Conservation (phyloP, 2,113 vertebrate species). For the Pedionomus torquatus region DNA sequence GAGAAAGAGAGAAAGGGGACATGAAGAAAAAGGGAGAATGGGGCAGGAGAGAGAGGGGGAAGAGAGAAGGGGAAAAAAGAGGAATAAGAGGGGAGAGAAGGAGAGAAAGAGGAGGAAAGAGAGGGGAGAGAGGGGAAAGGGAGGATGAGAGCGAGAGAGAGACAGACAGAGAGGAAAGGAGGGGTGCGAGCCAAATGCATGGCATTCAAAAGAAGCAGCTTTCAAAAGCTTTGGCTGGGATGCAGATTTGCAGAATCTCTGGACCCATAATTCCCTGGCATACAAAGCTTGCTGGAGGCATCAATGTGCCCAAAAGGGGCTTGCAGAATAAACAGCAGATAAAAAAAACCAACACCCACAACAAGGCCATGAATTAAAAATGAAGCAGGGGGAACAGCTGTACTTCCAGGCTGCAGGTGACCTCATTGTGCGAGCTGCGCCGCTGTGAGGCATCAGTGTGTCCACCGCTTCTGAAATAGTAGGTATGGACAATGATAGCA, state of each 20-base stretch:
- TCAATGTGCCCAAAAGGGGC: constrained; percentile 59
- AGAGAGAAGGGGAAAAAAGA: no score
- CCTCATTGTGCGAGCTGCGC: constrained; percentile 20
- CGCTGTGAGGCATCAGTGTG: background rate
- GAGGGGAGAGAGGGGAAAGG: background rate
- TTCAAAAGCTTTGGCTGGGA: constrained; percentile 71
- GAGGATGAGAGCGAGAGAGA: background rate
- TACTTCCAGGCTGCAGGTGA: constrained; percentile 48
- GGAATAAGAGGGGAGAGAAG: background rate
- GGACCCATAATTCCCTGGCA: constrained; percentile 70
- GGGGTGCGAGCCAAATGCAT: constrained; percentile 40
- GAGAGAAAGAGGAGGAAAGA: background rate
- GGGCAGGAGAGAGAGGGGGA: no score
- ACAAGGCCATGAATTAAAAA: constrained; percentile 60
- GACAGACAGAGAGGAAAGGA: constrained; percentile 20
- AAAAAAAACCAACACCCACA: constrained; percentile 57
- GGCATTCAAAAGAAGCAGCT: constrained; percentile 67
- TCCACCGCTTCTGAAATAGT: constrained; percentile 45
- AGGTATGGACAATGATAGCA: no score
- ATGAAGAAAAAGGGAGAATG: no score
- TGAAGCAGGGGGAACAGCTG: constrained; percentile 50
- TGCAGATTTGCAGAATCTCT: constrained; percentile 66
- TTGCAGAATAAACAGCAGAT: constrained; percentile 62
- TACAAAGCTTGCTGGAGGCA: constrained; percentile 66
- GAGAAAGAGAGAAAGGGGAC: background rate